phyloP scores from a whole-genome alignment of 2,113 vertebrate species.

The Corvus cornix region DNA sequence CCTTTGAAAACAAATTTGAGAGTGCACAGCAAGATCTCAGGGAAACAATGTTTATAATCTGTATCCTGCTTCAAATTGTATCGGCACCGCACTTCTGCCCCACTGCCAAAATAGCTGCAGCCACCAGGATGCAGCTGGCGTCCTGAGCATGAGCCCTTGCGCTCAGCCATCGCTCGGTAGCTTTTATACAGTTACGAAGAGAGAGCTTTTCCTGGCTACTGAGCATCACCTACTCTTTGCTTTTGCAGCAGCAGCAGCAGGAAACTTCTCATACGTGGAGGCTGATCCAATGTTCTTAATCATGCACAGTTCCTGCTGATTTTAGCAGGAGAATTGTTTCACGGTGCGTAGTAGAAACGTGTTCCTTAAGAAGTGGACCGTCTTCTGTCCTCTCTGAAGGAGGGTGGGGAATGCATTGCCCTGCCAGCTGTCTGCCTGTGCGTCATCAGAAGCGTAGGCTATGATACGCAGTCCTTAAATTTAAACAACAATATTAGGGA shows the following conservation, averaged over 20 bases:
- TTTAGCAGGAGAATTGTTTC: background rate
- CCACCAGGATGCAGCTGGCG: conserved; percentile 34
- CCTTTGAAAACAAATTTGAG: conserved; percentile 29
- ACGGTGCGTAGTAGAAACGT: background rate
- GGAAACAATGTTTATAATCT: conserved; percentile 38
- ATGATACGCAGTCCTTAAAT: background rate
- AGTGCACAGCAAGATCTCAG: background rate
- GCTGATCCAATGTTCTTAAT: background rate
- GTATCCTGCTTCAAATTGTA: conserved; percentile 33
- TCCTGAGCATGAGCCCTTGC: background rate
- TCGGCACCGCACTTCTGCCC: background rate
- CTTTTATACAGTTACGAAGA: background rate
- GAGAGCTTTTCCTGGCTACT: background rate
- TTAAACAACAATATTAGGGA: background rate
- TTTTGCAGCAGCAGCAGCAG: background rate
- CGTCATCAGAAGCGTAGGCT: accelerated
- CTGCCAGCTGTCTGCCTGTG: background rate
- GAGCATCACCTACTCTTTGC: background rate
- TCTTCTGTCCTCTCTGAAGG: background rate
- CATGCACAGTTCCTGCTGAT: background rate
- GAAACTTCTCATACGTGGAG: background rate
- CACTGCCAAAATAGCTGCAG: conserved; percentile 5
- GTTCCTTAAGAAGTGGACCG: background rate
- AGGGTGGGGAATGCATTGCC: background rate
- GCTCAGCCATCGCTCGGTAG: accelerated